These are phyloP conservation scores for Hofmannophila pseudospretella DNA, from an alignment of 2,888 invertebrate species.

Conservation along the genomic window DNA sequence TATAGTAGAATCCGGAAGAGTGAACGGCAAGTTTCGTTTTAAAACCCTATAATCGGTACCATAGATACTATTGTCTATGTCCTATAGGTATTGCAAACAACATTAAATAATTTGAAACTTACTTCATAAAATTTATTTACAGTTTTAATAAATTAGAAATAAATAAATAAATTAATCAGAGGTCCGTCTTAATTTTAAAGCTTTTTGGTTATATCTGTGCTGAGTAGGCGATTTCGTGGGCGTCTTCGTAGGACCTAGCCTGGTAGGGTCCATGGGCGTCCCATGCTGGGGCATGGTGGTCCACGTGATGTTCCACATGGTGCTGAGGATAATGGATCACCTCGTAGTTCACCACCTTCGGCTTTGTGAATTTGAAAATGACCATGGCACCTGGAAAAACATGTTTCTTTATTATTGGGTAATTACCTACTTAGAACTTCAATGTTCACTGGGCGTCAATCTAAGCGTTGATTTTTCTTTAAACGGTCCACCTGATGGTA, in stretches of 20 bases:
- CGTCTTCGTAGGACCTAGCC: constrained; percentile 77
- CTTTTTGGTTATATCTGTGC: constrained; percentile 57
- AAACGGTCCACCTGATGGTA: too few relatives aligned
- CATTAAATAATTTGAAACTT: constrained; percentile 52
- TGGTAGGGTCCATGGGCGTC: constrained; percentile 80
- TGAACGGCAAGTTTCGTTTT: too few relatives aligned
- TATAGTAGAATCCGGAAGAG: too few relatives aligned
- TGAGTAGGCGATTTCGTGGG: constrained; percentile 79
- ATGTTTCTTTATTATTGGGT: not conserved
- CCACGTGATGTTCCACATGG: constrained; percentile 83
- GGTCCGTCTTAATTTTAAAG: constrained; percentile 52
- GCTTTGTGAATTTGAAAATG: constrained; percentile 92
- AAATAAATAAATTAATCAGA: constrained; percentile 67
- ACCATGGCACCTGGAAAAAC: constrained; percentile 81
- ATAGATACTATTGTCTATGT: not conserved
- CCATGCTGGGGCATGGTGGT: constrained; percentile 76
- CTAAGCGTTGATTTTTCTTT: too few relatives aligned
- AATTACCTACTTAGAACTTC: too few relatives aligned
- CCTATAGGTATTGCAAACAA: constrained; percentile 23
- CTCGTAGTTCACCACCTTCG: constrained; percentile 92
- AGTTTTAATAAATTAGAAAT: constrained; percentile 61
- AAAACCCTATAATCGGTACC: too few relatives aligned
- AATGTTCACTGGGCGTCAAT: too few relatives aligned
- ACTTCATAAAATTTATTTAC: constrained; percentile 68
- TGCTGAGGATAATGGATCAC: constrained; percentile 89